Evolutionary conservation across 2,797 vertebrate species (phyloP).

Genomic region (Staurois parvus): DNA sequence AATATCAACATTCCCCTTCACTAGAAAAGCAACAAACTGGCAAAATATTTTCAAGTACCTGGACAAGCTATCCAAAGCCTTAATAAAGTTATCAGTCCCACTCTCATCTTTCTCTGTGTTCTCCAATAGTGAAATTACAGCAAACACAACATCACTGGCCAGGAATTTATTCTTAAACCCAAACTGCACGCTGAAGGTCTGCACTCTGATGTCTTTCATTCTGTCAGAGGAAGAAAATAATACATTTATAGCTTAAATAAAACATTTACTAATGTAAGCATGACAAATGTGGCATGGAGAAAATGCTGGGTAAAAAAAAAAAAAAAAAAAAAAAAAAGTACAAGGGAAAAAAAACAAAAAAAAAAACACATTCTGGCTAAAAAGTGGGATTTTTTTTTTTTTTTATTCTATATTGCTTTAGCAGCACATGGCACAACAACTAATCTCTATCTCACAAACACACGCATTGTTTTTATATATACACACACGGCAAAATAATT

Average conservation of each 20-base stretch:
- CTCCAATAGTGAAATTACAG: slow-evolving; percentile 88
- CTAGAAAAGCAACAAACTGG: neutral
- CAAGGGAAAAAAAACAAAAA: no score
- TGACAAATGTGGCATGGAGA: neutral
- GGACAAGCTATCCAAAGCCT: slow-evolving; percentile 93
- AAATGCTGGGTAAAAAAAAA: neutral
- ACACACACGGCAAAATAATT: no score
- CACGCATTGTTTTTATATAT: no score
- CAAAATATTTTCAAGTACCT: slow-evolving; percentile 76
- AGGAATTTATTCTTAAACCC: slow-evolving; percentile 97
- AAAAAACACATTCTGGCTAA: no score
- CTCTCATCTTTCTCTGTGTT: slow-evolving; percentile 85
- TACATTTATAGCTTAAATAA: neutral
- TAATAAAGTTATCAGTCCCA: slow-evolving; percentile 89
- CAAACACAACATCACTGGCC: slow-evolving; percentile 92
- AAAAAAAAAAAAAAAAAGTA: no score
- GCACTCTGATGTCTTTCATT: slow-evolving; percentile 94
- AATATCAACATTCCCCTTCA: neutral
- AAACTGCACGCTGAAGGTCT: slow-evolving; percentile 95
- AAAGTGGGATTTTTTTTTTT: no score
- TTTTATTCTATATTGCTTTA: no score
- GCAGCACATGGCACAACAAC: no score
- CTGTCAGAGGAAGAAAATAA: slow-evolving; percentile 70
- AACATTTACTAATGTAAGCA: neutral
- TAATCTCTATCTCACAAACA: no score